A percentile compares a stretch with the other conserved stretches of the same genome.
These are phyloP conservation scores for Neoitamus cyanurus DNA, from an alignment of 2,888 invertebrate species.

Conservation along the genomic window DNA sequence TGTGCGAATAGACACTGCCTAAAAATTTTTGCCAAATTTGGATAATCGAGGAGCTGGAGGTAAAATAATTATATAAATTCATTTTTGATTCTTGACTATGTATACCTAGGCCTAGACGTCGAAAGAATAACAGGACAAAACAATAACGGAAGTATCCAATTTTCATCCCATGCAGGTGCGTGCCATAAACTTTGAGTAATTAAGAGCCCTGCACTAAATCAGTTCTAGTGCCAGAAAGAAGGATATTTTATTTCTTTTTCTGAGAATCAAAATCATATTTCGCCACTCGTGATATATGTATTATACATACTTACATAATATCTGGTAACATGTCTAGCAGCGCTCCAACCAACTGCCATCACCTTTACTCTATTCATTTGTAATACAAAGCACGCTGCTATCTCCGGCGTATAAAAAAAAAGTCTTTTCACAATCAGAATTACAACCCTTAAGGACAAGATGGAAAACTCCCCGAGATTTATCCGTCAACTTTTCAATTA, in stretches of 20 bases:
- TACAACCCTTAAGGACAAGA: not conserved
- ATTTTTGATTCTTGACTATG: no score
- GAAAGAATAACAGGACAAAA: no score
- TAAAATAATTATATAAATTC: no score
- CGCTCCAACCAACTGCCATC: not conserved
- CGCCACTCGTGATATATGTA: not conserved
- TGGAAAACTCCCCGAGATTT: not conserved
- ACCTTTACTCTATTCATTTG: not conserved
- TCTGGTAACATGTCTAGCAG: not conserved
- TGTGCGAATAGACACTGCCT: no score
- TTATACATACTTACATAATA: no score
- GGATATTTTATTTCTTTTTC: not conserved
- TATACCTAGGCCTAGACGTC: no score
- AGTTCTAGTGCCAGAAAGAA: no score
- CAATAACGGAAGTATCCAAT: not conserved
- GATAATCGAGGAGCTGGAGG: no score
- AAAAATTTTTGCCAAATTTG: no score
- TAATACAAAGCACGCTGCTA: not conserved
- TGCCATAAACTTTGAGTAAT: no score
- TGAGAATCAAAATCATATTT: not conserved
- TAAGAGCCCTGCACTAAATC: no score
- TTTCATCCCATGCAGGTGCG: not conserved
- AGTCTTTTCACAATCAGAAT: not conserved
- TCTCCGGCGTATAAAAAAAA: not conserved
- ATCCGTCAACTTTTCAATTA: not conserved